Evolutionary conservation across 2,113 vertebrate species (phyloP).

Genomic region (Ameiurus melas): DNA sequence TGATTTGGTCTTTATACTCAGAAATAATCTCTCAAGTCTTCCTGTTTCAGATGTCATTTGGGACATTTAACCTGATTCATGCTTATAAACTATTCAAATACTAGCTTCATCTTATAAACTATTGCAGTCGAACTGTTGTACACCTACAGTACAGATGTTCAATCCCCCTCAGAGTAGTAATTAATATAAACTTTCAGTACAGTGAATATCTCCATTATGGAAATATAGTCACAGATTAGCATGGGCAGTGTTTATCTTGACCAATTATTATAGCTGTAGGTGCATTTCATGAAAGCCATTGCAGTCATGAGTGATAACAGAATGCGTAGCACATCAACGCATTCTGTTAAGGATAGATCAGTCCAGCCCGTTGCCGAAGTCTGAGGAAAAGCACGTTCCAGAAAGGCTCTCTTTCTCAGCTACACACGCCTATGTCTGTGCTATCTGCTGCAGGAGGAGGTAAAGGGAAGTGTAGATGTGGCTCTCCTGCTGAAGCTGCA

Average conservation of each 20-base stretch:
- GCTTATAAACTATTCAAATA: not conserved
- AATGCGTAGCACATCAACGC: not conserved
- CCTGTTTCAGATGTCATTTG: not conserved
- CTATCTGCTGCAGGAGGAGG: conserved; percentile 75
- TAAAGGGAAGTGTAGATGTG: conserved; percentile 79
- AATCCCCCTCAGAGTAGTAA: not conserved
- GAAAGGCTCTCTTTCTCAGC: not conserved
- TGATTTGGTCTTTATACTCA: not conserved
- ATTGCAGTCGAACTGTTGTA: not conserved
- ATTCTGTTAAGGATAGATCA: not conserved
- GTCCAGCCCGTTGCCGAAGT: not conserved
- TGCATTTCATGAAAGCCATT: not conserved
- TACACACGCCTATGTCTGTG: not conserved
- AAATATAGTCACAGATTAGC: not conserved
- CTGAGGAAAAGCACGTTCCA: not conserved
- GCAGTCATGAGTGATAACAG: not conserved
- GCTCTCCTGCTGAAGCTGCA: conserved; percentile 93
- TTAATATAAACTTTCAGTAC: not conserved
- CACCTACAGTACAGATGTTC: too few species aligned
- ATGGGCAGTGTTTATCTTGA: not conserved
- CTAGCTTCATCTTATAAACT: not conserved
- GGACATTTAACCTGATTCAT: not conserved
- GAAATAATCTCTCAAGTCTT: not conserved
- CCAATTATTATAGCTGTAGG: not conserved
- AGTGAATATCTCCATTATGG: not conserved